Evolutionary conservation across 2,797 vertebrate genomes (phyloP).

Genomic region (Rhinatrema bivittatum): DNA sequence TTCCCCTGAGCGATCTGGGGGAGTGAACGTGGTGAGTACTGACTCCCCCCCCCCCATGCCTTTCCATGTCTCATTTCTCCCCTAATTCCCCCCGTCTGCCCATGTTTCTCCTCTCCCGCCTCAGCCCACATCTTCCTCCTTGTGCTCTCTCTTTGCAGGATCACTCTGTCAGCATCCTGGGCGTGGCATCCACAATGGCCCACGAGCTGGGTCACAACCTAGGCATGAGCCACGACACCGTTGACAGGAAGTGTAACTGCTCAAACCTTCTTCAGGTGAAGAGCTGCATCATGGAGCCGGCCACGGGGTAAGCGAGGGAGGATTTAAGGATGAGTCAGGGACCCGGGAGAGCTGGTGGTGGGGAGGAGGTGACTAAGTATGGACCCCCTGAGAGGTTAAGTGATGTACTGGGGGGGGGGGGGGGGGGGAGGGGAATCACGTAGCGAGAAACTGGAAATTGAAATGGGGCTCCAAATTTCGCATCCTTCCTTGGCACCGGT

Average conservation of each 20-base stretch:
- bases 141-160: conserved; percentile 75
- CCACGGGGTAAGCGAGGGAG: conserved; percentile 69
- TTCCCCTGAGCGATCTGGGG: conserved; percentile 72
- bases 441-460: too few species aligned
- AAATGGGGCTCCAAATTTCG: too few species aligned
- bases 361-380: too few species aligned
- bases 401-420: too few species aligned
- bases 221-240: conserved; percentile 74
- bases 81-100: too few species aligned
- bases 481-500: too few species aligned
- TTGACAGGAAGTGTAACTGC: conserved; percentile 63
- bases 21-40: conserved; percentile 76
- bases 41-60: accelerated
- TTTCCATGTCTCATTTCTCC: accelerated
- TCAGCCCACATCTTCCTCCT: too few species aligned
- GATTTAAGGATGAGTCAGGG: too few species aligned
- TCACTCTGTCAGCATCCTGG: conserved; percentile 76
- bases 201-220: conserved; percentile 90
- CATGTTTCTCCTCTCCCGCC: too few species aligned
- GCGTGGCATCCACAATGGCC: conserved; percentile 79
- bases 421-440: too few species aligned
- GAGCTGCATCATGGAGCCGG: conserved; percentile 86
- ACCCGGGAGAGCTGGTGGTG: too few species aligned
- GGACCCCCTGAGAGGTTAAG: too few species aligned
- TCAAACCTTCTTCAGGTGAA: conserved; percentile 63